These are phyloP conservation scores for Eulemur albifrons DNA, from an alignment of 2,797 vertebrate genomes.

Conservation along the genomic window DNA sequence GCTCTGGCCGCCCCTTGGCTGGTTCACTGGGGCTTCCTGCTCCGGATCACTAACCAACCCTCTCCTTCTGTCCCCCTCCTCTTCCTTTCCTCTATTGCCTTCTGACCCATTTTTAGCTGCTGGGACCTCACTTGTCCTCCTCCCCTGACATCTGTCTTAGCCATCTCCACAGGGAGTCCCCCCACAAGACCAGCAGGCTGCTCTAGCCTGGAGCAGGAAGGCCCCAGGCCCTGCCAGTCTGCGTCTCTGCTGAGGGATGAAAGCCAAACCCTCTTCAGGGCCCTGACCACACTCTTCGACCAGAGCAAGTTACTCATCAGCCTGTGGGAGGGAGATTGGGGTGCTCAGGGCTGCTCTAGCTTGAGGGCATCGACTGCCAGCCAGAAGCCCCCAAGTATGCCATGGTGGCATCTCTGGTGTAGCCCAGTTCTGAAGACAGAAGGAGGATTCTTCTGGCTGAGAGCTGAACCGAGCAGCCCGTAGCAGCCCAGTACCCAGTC, in stretches of 20 bases:
- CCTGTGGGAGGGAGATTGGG: background rate
- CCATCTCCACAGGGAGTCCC: background rate
- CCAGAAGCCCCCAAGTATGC: background rate
- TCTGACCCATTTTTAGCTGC: constrained; percentile 66
- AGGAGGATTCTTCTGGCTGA: background rate
- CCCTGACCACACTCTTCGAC: background rate
- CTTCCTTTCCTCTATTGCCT: constrained; percentile 55
- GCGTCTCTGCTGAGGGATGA: background rate
- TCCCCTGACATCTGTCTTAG: constrained; percentile 42
- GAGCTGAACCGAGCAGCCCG: background rate
- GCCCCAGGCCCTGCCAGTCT: background rate
- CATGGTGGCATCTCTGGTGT: background rate
- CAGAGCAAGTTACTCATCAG: background rate
- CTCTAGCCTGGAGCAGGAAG: background rate
- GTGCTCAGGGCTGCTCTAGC: background rate
- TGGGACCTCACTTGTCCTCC: constrained; percentile 42
- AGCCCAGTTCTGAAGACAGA: background rate
- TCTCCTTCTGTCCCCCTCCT: constrained; percentile 42
- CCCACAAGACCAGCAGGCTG: background rate
- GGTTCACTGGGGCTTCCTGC: constrained; percentile 26
- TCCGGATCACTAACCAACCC: background rate
- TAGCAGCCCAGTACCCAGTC: background rate
- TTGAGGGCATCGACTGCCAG: background rate
- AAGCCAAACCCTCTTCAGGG: background rate
- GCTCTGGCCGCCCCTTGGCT: constrained; percentile 7